Evolutionary conservation across 2,113 vertebrate genomes (phyloP).

Genomic region (Xiphorhynchus elegans): DNA sequence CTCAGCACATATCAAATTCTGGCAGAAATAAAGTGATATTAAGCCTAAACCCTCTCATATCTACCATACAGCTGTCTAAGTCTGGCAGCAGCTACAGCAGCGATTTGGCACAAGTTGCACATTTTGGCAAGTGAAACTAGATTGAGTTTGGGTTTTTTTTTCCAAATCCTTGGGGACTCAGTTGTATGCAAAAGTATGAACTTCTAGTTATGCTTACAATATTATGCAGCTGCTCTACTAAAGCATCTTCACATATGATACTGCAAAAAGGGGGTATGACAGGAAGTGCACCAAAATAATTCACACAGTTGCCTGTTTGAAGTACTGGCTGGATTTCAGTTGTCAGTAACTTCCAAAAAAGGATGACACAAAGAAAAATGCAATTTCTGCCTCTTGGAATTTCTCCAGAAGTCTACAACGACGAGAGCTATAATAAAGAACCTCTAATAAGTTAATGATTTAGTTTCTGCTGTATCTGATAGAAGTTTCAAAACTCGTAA

Average conservation of each 20-base stretch:
- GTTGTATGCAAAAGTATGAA: not conserved
- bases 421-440: not conserved
- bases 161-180: not conserved
- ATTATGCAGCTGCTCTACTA: not conserved
- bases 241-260: not conserved
- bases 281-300: not conserved
- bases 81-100: not conserved
- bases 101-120: not conserved
- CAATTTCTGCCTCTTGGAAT: not conserved
- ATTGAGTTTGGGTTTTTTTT: too few species aligned
- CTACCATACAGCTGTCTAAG: not conserved
- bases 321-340: not conserved
- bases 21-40: not conserved
- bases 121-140: not conserved
- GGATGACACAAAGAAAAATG: not conserved
- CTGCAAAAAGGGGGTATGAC: not conserved
- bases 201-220: not conserved
- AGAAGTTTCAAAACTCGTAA: not conserved
- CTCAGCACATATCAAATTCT: not conserved
- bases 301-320: not conserved
- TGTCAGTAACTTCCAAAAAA: not conserved
- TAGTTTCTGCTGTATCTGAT: not conserved
- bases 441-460: not conserved
- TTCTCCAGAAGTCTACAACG: not conserved
- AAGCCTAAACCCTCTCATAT: not conserved